These are phyloP conservation scores for Zenarchopterus dispar DNA, from an alignment of 2,797 vertebrate genomes.

Conservation along the genomic window DNA sequence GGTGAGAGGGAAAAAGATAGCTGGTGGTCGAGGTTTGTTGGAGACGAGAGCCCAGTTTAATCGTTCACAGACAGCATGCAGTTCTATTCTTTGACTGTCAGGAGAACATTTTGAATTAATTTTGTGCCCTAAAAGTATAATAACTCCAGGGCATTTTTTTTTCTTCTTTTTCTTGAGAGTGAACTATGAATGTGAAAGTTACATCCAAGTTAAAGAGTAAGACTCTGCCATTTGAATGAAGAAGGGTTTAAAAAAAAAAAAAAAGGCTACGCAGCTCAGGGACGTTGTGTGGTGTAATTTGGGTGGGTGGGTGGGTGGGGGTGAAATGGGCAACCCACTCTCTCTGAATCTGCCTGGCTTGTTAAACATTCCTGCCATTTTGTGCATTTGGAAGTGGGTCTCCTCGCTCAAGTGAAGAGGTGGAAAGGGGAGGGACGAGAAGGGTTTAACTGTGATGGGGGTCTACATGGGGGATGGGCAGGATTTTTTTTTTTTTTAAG, in stretches of 20 bases:
- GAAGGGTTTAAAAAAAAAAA: neutral
- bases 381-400: conserved; percentile 80
- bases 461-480: conserved; percentile 63
- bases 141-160: conserved; percentile 67
- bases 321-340: conserved; percentile 40
- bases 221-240: conserved; percentile 29
- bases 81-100: conserved; percentile 67
- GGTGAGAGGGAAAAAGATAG: conserved; percentile 52
- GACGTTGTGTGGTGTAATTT: conserved; percentile 9
- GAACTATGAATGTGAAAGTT: conserved; percentile 59
- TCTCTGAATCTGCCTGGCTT: conserved; percentile 67
- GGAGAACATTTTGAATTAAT: conserved; percentile 71
- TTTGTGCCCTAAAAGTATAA: conserved; percentile 59
- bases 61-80: conserved; percentile 69
- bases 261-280: conserved; percentile 24
- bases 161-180: conserved; percentile 62
- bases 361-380: conserved; percentile 84
- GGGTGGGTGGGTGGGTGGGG: neutral
- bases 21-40: conserved; percentile 9
- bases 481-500: conserved; percentile 40
- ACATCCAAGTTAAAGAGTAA: conserved; percentile 51
- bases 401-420: conserved; percentile 74
- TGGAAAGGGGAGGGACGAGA: conserved; percentile 60
- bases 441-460: conserved; percentile 46
- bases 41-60: conserved; percentile 62